Base-by-base conservation (phyloP, 1,140 invertebrate genomes). In the Tetramorium parvispinum region DNA sequence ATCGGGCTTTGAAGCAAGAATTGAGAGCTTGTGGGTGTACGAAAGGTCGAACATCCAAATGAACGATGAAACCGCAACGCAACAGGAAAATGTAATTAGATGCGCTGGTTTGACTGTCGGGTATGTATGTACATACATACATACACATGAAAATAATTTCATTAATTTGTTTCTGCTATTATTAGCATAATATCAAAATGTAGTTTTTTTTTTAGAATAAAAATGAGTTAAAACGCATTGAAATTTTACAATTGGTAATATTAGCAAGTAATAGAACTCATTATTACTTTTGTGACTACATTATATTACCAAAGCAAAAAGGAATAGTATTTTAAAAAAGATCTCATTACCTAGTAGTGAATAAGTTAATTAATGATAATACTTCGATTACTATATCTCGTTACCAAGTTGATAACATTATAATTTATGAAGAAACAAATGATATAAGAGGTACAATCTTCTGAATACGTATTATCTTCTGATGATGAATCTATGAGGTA, bases 51-150 rank as follows among this genome's bases (percentile, higher is more conserved):
- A 21, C 75, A 13, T 43, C 21, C 13, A 27, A 81, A 68, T 40
- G 13, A 79, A 40, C 8, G 16, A 68, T 43, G 37, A 57, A 70
- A 81, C 37, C 8, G 21, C 21, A 16, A 32, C 32, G 37, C 37
- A 43, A 4, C n/a, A 24, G 13, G n/a, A 71, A 57, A 81, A 70
- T 10, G 13, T 57, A 82, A 81, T 81, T 81, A 81, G 32, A 68
- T 68, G 61, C 49, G 49, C 10, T n/a, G 59, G 3, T n/a, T 53
- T 65, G 13, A 66, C 2, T 21, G 27, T 18, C 13, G 1, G 0
- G 16, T 27, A 59, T 6, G 21, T 10, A 57, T 13, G 32, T 32
- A 32, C 0, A 32, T n/a, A n/a, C 0, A 32, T 32, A 32, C 32
- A 32, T 32, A 32, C 32, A 32, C 4, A 32, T 4, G 32, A 32